Percentiles rank a stretch among this genome's conserved stretches.
Evolutionary conservation across 2,113 vertebrate genomes (phyloP).

Genomic region (Centropus bengalensis): DNA sequence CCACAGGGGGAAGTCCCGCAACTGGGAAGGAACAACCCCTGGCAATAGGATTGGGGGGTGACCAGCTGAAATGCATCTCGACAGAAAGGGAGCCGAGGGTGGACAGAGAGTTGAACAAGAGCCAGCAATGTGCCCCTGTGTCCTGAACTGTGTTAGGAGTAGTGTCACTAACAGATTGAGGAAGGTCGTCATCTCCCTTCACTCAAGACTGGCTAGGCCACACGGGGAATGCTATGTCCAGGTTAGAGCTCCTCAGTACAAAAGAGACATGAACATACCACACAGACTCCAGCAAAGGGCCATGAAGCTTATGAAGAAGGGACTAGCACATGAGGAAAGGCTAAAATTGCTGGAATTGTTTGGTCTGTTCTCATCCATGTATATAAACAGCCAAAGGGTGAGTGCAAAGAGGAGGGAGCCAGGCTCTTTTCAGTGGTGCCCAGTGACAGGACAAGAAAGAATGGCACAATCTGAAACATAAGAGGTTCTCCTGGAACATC

Average conservation of each 20-base stretch:
- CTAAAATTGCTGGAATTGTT: not conserved
- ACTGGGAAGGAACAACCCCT: not conserved
- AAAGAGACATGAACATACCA: too few species aligned
- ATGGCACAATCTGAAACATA: too few species aligned
- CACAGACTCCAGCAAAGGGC: not conserved
- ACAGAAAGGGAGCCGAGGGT: not conserved
- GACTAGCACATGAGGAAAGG: not conserved
- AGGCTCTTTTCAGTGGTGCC: not conserved
- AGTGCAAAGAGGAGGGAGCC: not conserved
- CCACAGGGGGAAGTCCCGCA: not conserved
- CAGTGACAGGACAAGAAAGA: too few species aligned
- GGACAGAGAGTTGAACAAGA: not conserved
- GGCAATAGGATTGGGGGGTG: too few species aligned
- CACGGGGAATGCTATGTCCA: accelerated
- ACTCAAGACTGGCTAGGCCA: not conserved
- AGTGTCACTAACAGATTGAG: not conserved
- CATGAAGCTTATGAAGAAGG: not conserved
- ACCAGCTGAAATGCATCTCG: not conserved
- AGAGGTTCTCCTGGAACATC: too few species aligned
- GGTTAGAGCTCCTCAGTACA: not conserved
- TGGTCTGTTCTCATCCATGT: not conserved
- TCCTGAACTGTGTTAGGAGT: not conserved
- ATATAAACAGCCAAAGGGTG: not conserved
- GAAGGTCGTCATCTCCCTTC: not conserved
- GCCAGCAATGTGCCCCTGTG: not conserved